A percentile compares a stretch with the other conserved stretches of the same genome.
phyloP scores from a whole-genome alignment of 64 coral and sea anemone species.

The Astreopora myriophthalma region DNA sequence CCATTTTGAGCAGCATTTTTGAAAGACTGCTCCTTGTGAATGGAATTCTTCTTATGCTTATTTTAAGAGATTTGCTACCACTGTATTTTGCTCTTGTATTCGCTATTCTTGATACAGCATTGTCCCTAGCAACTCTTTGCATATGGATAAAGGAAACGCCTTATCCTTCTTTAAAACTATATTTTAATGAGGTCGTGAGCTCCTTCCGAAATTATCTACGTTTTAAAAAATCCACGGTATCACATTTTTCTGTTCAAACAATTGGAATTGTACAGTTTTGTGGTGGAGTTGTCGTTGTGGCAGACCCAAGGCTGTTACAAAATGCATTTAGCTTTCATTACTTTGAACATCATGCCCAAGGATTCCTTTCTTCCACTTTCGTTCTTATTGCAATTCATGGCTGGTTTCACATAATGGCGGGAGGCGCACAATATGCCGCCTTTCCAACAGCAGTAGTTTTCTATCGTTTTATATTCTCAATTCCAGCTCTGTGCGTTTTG shows the following conservation, averaged over 20 bases:
- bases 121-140: not conserved
- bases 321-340: not conserved
- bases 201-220: not conserved
- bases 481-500: not conserved
- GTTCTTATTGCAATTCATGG: not conserved
- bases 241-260: not conserved
- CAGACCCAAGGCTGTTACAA: not conserved
- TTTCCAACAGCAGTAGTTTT: not conserved
- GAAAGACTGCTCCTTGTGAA: not conserved
- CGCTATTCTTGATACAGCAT: not conserved
- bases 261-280: not conserved
- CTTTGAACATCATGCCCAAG: not conserved
- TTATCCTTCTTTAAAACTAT: not conserved
- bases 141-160: not conserved
- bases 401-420: not conserved
- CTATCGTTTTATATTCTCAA: not conserved
- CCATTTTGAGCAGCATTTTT: not conserved
- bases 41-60: not conserved
- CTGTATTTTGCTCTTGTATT: not conserved
- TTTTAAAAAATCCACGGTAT: not conserved
- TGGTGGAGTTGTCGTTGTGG: not conserved
- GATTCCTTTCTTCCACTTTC: not conserved
- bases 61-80: not conserved
- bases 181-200: not conserved
- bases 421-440: not conserved